A percentile compares a stretch with the other conserved stretches of the same genome.
phyloP scores from a whole-genome alignment of 2,113 vertebrate species.

The Colius striatus region DNA sequence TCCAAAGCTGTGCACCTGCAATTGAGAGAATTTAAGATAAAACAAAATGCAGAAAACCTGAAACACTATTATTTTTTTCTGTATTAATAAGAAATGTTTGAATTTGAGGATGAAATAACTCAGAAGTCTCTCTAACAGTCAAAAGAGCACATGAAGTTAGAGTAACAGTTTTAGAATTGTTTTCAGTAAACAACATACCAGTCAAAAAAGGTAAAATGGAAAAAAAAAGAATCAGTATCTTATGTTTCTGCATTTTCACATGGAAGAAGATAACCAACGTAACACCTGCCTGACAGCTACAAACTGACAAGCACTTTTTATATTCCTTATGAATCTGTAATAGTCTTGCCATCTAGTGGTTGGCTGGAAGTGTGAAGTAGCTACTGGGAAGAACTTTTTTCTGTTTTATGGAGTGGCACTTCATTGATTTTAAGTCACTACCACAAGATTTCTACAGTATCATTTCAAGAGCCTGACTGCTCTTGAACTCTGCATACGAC shows the following conservation, averaged over 20 bases:
- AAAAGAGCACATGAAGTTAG: not conserved
- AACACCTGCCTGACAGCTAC: not conserved
- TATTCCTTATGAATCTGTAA: not conserved
- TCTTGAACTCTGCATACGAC: not conserved
- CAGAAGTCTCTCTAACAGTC: not conserved
- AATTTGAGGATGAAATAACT: not conserved
- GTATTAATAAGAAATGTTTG: not conserved
- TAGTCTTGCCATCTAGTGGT: slow-evolving; percentile 65
- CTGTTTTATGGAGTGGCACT: not conserved
- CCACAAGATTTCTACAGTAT: not conserved
- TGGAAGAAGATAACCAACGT: not conserved
- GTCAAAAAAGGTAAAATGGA: not conserved
- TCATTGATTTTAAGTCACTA: not conserved
- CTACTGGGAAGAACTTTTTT: not conserved
- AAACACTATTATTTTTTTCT: not conserved
- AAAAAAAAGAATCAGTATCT: no score
- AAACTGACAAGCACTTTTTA: not conserved
- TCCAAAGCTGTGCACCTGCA: slow-evolving; percentile 84
- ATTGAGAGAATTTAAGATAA: slow-evolving; percentile 7
- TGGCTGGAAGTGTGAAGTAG: not conserved
- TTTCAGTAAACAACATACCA: not conserved
- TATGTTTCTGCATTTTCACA: not conserved
- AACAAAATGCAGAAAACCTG: not conserved
- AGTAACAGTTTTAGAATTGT: not conserved
- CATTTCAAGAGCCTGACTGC: not conserved